Evolutionary conservation across 2,888 invertebrate species (phyloP), one percentile per base, ranked within the genome.

Genomic region (Linyphia triangularis): DNA sequence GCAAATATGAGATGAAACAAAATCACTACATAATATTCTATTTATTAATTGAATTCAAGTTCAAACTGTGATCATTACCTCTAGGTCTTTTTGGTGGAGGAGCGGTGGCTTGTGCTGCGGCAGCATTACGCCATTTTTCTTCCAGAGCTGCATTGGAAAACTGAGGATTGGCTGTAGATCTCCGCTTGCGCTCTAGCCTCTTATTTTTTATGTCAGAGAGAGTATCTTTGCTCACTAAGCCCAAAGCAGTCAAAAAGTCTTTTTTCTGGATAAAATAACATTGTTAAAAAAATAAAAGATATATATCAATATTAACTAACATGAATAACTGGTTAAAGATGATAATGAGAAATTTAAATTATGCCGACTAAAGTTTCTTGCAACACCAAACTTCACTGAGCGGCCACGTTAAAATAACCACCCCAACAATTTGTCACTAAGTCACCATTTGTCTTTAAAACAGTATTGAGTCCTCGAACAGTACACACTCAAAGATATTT

Each of bases 131-230:
- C 28, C 90, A 82, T 77, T 90, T 91, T 61, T 90, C 91, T 85
- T 91, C 93, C 90, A 92, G 91, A 65, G 92, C 92, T 24, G 91
- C 91, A 90, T 92, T 92, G 70, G 92, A 92, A 90, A 92, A 93
- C 89, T 93, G 92, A 30, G 93, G 93, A 90, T 93, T 93, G 57
- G 92, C 93, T 61, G 93, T 93, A 51, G 92, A 92, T 72, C 92
- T 91, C 26, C 93, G 91, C 89, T 93, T 93, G 67, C 93, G 91
- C 77, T 93, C 93, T 61, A 92, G 91, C 84, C 92, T 91, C 89
- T 91, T 92, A 78, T 91, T 92, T 63, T 92, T 92, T 37, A 93
- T 85, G 90, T 93, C 93, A 43, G 70, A 82, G 7, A 90, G 65
- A 24, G 86, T 78, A 65, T 90, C 89, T 77, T 78, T 85, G 9